A percentile compares a stretch with the other conserved stretches of the same genome.
phyloP scores from a whole-genome alignment of 1,140 invertebrate species.

The Nylanderia fulva region DNA sequence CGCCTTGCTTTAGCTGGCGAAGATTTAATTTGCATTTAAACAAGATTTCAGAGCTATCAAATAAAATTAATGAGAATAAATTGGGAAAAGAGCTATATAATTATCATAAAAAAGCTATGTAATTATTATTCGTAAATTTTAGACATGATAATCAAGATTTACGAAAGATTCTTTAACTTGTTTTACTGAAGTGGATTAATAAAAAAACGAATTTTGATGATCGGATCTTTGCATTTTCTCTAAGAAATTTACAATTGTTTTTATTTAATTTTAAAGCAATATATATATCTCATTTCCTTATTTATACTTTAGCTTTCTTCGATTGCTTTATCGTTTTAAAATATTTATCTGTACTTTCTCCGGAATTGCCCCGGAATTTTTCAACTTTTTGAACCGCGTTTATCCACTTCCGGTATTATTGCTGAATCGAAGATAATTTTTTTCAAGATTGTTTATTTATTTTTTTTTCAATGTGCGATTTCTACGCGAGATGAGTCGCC shows the following conservation, averaged over 20 bases:
- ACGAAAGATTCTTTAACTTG: neutral
- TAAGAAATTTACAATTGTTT: neutral
- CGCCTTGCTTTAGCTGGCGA: neutral
- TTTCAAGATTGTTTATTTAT: neutral
- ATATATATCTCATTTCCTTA: neutral
- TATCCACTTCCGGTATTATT: neutral
- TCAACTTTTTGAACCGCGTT: neutral
- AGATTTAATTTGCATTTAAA: neutral
- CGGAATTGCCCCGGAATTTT: neutral
- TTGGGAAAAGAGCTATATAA: neutral
- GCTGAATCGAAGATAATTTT: neutral
- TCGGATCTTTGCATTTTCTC: neutral
- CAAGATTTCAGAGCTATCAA: neutral
- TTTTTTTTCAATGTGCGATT: neutral
- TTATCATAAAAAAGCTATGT: neutral
- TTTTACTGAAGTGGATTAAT: neutral
- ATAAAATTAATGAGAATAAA: neutral
- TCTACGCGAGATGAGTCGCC: neutral
- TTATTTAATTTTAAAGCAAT: neutral
- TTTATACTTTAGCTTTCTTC: neutral
- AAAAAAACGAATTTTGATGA: neutral
- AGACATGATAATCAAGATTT: neutral
- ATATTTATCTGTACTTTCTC: neutral
- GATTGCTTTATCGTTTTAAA: neutral
- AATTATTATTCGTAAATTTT: neutral